Conservation (phyloP, 37 sponge, comb jelly and placozoan species). For the Axinella damicornis region DNA sequence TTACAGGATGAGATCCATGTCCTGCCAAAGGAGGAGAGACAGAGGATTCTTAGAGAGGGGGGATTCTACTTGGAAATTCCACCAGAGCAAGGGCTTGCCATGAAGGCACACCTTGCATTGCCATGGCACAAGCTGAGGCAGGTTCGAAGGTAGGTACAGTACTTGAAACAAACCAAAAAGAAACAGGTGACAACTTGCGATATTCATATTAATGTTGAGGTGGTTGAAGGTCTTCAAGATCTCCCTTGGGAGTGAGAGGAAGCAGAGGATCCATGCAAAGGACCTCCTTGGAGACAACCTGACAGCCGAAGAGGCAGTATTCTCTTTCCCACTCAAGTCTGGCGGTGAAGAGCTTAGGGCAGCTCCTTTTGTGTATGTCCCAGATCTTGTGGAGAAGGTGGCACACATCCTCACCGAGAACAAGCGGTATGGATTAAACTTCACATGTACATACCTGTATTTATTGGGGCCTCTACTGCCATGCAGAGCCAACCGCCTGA, state of each 20-base stretch:
- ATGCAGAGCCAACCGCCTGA: slow-evolving; percentile 21
- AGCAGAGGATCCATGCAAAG: not conserved
- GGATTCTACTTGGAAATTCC: slow-evolving; percentile 22
- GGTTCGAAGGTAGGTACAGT: slow-evolving; percentile 19
- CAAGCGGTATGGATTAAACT: not conserved
- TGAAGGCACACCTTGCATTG: slow-evolving; percentile 41
- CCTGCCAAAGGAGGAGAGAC: not conserved
- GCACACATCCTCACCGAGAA: not conserved
- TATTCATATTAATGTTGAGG: no score
- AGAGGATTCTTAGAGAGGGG: not conserved
- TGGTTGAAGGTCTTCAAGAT: slow-evolving; percentile 32
- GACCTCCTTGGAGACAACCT: not conserved
- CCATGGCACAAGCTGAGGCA: slow-evolving; percentile 42
- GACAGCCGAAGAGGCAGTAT: slow-evolving; percentile 23
- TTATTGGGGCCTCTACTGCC: no score
- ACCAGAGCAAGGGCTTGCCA: slow-evolving; percentile 24
- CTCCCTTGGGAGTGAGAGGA: slow-evolving; percentile 33
- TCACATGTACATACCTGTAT: no score
- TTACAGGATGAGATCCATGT: not conserved
- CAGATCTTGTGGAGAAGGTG: slow-evolving; percentile 11
- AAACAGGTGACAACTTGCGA: no score
- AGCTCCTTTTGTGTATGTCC: slow-evolving; percentile 36
- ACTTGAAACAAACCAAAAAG: no score
- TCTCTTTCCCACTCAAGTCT: not conserved
- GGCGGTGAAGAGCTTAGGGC: slow-evolving; percentile 23